Evolutionary conservation across 2,113 vertebrate genomes (phyloP).

Genomic region (Melozone crissalis): DNA sequence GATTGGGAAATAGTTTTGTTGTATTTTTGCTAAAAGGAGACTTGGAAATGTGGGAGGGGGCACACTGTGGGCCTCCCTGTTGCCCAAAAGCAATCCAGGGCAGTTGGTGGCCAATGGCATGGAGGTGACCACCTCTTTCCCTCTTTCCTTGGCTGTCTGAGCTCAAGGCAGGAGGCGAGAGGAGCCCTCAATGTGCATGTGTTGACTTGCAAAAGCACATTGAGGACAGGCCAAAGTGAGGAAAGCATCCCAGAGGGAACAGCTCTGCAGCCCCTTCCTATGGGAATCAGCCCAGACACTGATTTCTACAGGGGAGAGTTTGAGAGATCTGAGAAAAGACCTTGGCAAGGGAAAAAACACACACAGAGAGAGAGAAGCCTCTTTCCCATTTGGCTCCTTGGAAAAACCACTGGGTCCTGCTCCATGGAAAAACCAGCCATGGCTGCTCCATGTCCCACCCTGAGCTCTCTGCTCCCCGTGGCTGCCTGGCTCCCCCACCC

Average conservation of each 20-base stretch:
- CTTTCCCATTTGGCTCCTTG: neutral
- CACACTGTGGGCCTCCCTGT: neutral
- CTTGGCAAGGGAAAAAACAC: fast-evolving
- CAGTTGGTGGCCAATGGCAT: neutral
- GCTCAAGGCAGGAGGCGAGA: neutral
- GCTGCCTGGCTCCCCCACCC: neutral
- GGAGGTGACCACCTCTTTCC: neutral
- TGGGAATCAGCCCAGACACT: neutral
- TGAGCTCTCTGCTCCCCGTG: fast-evolving
- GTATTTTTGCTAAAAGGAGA: neutral
- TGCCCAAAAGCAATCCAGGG: neutral
- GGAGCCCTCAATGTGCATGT: fast-evolving
- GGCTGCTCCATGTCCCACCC: fast-evolving
- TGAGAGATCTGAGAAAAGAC: neutral
- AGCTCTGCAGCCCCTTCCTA: neutral
- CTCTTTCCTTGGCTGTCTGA: neutral
- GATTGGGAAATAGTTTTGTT: neutral
- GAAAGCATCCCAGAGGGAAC: neutral
- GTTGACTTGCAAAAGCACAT: neutral
- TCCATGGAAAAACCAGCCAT: neutral
- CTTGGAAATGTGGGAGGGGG: neutral
- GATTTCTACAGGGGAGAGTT: neutral
- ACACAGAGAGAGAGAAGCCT: neutral
- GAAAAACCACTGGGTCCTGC: neutral
- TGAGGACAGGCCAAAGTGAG: neutral